A percentile compares a stretch with the other conserved stretches of the same genome.
These are phyloP conservation scores for Tricholaema leucomelas DNA, from an alignment of 2,113 vertebrate genomes.

Conservation along the genomic window DNA sequence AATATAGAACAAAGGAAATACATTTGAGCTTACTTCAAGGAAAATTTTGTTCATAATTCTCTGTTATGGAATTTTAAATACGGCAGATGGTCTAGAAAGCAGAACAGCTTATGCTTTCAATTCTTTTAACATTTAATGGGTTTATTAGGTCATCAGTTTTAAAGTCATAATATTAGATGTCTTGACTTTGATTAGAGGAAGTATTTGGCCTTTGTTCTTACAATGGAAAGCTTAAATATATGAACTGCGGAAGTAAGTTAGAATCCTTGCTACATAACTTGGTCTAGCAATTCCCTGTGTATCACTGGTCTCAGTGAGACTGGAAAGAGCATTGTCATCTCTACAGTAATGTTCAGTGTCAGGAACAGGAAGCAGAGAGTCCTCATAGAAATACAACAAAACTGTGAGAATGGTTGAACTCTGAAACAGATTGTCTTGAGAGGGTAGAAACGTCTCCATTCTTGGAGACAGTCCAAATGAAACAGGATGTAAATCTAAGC, in stretches of 20 bases:
- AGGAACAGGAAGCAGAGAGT: not conserved
- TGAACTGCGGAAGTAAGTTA: not conserved
- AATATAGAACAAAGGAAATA: not conserved
- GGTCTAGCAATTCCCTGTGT: not conserved
- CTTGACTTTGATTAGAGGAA: not conserved
- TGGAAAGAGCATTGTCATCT: not conserved
- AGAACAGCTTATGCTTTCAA: not conserved
- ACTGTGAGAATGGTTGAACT: not conserved
- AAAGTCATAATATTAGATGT: not conserved
- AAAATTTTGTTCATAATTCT: not conserved
- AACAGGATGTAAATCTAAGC: not conserved
- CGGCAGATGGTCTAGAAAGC: not conserved
- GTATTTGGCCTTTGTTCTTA: not conserved
- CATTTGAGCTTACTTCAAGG: not conserved
- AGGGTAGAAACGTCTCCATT: not conserved
- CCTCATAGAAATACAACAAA: not conserved
- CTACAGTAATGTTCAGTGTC: not conserved
- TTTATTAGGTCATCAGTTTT: conserved; percentile 23
- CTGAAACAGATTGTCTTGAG: not conserved
- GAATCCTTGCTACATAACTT: not conserved
- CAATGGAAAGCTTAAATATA: not conserved
- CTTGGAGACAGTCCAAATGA: not conserved
- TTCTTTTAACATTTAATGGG: not conserved
- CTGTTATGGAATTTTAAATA: not conserved
- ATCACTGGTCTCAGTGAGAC: not conserved